Conservation (phyloP, 2,797 vertebrate genomes). For the Pelochelys cantorii region DNA sequence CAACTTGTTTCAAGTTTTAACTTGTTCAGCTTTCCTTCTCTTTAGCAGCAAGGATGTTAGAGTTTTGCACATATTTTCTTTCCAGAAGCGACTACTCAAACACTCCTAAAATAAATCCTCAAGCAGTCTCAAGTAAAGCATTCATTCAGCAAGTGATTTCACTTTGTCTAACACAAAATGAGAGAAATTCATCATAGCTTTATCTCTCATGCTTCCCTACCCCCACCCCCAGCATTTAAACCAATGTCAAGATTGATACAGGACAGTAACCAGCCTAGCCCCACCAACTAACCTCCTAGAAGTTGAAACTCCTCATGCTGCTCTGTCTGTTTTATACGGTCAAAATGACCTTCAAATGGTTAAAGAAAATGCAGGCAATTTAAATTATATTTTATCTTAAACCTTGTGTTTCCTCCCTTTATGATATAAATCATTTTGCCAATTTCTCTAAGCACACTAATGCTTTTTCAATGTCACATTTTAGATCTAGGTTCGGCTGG, state of each 20-base stretch:
- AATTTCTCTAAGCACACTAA: neutral
- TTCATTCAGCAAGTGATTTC: neutral
- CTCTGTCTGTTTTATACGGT: constrained; percentile 5
- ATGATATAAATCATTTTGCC: neutral
- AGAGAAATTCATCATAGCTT: constrained; percentile 21
- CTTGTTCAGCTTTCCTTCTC: neutral
- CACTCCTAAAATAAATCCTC: constrained; percentile 4
- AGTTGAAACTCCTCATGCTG: neutral
- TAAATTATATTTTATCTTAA: neutral
- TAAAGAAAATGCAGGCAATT: neutral
- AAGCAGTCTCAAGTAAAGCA: constrained; percentile 24
- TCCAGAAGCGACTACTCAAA: constrained; percentile 20
- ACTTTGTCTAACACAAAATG: constrained; percentile 52
- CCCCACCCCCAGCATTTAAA: constrained; percentile 18
- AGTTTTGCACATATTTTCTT: constrained; percentile 25
- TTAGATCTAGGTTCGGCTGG: neutral
- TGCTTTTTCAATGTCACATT: neutral
- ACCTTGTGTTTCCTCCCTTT: neutral
- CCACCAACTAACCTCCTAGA: neutral
- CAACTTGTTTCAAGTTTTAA: neutral
- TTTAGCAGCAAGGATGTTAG: neutral
- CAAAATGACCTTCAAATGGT: neutral
- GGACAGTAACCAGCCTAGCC: neutral
- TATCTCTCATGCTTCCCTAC: neutral
- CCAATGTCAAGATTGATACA: neutral